Conservation (phyloP, 2,113 vertebrate genomes). For the Picathartes gymnocephalus region DNA sequence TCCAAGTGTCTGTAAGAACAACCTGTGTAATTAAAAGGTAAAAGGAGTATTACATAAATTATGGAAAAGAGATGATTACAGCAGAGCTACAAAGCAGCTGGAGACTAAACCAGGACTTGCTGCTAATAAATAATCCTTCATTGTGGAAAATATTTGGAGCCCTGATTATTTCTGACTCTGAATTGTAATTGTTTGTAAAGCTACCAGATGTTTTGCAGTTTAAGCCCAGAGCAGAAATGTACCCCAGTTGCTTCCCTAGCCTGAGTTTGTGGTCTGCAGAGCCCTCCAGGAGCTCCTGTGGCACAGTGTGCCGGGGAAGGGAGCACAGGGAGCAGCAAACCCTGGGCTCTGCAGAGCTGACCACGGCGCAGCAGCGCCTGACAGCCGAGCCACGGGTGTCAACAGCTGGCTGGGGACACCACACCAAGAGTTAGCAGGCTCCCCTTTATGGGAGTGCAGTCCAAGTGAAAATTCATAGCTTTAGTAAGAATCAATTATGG, state of each 20-base stretch:
- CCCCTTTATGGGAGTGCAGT: not conserved
- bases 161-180: not conserved
- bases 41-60: not conserved
- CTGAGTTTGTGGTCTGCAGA: not conserved
- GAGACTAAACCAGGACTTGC: not conserved
- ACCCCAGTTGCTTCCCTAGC: not conserved
- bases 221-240: not conserved
- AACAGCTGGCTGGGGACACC: not conserved
- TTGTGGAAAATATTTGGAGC: not conserved
- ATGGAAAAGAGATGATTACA: not conserved
- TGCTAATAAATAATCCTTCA: not conserved
- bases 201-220: not conserved
- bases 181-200: not conserved
- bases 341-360: not conserved
- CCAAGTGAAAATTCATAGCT: not conserved
- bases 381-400: rapidly evolving
- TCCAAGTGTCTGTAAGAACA: not conserved
- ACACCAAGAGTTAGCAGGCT: not conserved
- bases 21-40: not conserved
- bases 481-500: not conserved
- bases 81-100: not conserved
- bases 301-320: not conserved
- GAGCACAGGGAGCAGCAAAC: not conserved
- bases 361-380: not conserved
- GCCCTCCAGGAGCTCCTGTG: not conserved